phyloP scores from a whole-genome alignment of 2,888 invertebrate species.

The Tinea trinotella region DNA sequence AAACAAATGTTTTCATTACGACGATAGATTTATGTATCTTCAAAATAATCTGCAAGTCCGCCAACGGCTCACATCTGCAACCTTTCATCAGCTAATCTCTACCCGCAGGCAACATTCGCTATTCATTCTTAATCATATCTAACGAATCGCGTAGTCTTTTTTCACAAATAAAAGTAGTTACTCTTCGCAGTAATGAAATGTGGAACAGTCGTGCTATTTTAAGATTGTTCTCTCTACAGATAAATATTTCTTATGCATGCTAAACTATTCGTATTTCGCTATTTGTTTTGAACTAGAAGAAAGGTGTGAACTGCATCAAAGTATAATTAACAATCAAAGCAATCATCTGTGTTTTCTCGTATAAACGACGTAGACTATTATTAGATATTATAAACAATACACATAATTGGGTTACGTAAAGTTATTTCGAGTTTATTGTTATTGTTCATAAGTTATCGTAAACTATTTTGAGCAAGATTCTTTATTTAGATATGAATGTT shows the following conservation, averaged over 20 bases:
- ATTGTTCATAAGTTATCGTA: background rate
- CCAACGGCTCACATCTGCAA: conserved; percentile 1
- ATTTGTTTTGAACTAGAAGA: no score
- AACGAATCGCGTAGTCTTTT: background rate
- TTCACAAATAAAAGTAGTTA: background rate
- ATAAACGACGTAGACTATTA: background rate
- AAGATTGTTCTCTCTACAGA: background rate
- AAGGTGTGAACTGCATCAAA: background rate
- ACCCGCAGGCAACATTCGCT: background rate
- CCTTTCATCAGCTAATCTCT: background rate
- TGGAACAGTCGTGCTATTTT: background rate
- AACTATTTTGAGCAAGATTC: background rate
- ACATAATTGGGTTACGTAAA: background rate
- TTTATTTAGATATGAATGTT: background rate
- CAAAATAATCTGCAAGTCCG: conserved; percentile 1
- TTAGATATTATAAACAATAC: conserved; percentile 7
- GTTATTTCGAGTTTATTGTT: background rate
- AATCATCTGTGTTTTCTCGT: background rate
- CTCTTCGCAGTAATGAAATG: background rate
- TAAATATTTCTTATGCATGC: background rate
- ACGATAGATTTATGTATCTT: background rate
- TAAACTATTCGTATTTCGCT: background rate
- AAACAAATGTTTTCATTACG: background rate
- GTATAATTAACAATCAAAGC: background rate
- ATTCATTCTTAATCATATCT: background rate